Evolutionary conservation across 1,140 invertebrate genomes (phyloP), one percentile per base, ranked within the genome.

Genomic region (Onthophagus taurus): DNA sequence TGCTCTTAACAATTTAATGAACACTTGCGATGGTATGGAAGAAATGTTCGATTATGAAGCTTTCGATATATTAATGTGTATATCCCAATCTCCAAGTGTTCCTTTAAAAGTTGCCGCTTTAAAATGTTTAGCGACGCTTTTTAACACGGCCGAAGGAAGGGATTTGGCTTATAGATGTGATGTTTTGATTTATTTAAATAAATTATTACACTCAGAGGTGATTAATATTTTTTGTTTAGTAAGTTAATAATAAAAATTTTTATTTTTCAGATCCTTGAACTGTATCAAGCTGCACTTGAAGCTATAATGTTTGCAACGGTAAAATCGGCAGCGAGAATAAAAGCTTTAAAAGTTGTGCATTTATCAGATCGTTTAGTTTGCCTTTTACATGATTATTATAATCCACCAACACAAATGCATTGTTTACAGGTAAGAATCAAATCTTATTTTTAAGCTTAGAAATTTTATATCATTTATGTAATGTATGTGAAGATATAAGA

Each of bases 291-390:
- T 16, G 53, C 58, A 7, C 54, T 57, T 14, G 37, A 44, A 17
- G 53, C 50, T 1, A 52, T 61, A 8, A 53, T 60, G 52, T 57
- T 61, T 17, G 58, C 55, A 13, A 63, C 60, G 8, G 48, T 57
- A 34, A 57, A 52, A 48, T 50, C 48, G 7, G 36, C 31, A 42
- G 52, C 57, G 14, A 58, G 59, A 46, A 47, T 53, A 17, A 26
- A 31, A 36, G 59, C 60, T 0, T 49, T 44, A 16, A 48, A 54
- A 36, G 44, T 60, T 5, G 49, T 47, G 18, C 29, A 23, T 20
- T 30, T 63, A 20, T 31, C 52, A 1, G 50, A 54, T 38, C 42
- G 59, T 16, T 41, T 61, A 19, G 29, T 63, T 1, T 38, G 47
- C 16, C 29, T 61, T 7, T 29, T 45, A n/a, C 53, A 49, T 30